A percentile compares a stretch with the other conserved stretches of the same genome.
phyloP scores from a whole-genome alignment of 2,888 invertebrate genomes.

The Plagodis dolabraria region DNA sequence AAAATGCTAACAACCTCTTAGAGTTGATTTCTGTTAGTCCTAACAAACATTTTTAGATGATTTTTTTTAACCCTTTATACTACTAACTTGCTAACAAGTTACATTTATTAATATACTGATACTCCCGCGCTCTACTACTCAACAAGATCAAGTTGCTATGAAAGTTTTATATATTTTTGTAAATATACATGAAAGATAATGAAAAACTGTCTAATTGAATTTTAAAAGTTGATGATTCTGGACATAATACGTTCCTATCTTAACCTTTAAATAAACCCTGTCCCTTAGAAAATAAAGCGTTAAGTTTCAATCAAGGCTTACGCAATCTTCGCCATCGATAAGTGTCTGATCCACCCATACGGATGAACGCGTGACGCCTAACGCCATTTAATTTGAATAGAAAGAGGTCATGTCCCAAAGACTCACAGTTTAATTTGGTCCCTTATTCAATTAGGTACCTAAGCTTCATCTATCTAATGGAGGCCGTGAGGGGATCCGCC shows the following conservation, averaged over 20 bases:
- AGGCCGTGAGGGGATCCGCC: constrained; percentile 75
- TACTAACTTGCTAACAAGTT: too few species aligned
- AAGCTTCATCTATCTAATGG: constrained; percentile 76
- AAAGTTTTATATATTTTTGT: too few species aligned
- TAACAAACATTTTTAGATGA: too few species aligned
- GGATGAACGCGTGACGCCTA: constrained; percentile 58
- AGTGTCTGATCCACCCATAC: constrained; percentile 54
- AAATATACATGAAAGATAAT: too few species aligned
- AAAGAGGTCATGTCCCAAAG: constrained; percentile 74
- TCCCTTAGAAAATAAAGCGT: constrained; percentile 34
- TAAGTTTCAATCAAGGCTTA: constrained; percentile 56
- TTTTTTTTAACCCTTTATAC: too few species aligned
- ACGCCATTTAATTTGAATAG: constrained; percentile 78
- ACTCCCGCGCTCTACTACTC: too few species aligned
- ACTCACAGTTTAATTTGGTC: constrained; percentile 74
- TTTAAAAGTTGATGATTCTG: too few species aligned
- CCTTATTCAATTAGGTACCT: constrained; percentile 81
- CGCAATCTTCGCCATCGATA: constrained; percentile 61
- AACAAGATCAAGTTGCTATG: too few species aligned
- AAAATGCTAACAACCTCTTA: too few species aligned
- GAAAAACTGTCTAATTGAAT: too few species aligned
- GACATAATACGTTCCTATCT: background rate
- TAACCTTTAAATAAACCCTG: constrained; percentile 15
- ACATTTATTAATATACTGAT: too few species aligned
- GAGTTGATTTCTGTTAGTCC: too few species aligned